Evolutionary conservation across 1,140 invertebrate species (phyloP), one percentile per base, ranked within the genome.

Genomic region (Himalopsyche phryganea): DNA sequence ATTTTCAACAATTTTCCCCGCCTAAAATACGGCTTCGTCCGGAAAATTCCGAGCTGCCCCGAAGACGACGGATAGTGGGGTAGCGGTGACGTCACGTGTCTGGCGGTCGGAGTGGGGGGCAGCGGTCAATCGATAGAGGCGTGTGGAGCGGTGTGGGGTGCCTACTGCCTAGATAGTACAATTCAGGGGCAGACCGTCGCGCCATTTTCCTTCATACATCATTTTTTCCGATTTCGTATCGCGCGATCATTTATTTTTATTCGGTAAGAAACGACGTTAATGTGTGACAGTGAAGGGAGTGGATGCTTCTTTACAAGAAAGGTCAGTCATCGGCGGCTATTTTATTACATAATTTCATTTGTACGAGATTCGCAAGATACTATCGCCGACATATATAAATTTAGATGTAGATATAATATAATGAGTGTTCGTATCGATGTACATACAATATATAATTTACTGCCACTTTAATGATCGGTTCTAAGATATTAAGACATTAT

Each of bases 271-370:
- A 64, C 68, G 68, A 67, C 74, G 73, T 78, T 84, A 80, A 85
- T 85, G 83, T 85, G 81, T 68, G 82, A 84, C 78, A 82, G 79
- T 76, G 81, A 80, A 76, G 82, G 80, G 68, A 81, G 81, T 66
- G 82, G 83, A 69, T 85, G 83, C 73, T 85, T 84, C 74, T 83
- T 84, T 70, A 81, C 80, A 61, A 77, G 80, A 75, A 83, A 84
- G 82, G 82, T 84, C 80, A 83, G 72, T 70, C 38, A 18, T 13
- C 7, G 1, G 23, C 6, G 10, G 9, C 23, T 11, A 32, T 23
- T 48, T 48, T 33, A 44, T 17, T 14, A 38, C 36, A 20, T 48
- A 9, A 55, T 49, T 38, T 28, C 19, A 15, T 40, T 40, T 40
- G n/a, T 40, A 11, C 38, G 38, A 40, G 38, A 40, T 40, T 15